phyloP scores from a whole-genome alignment of 2,113 vertebrate species.

The Planiliza haematocheilus region DNA sequence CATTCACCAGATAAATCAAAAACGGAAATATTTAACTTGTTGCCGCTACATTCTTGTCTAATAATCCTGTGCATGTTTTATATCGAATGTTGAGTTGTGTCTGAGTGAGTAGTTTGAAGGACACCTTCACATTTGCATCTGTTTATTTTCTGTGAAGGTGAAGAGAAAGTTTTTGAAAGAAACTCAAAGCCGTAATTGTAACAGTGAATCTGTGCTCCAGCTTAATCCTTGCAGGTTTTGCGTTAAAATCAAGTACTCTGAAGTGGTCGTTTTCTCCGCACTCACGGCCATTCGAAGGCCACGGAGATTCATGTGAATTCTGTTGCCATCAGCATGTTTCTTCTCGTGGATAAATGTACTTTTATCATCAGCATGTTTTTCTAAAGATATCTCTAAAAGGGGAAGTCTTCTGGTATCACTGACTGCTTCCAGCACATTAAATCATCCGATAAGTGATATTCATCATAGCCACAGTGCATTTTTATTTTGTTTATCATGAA shows the following conservation, averaged over 20 bases:
- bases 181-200: no score
- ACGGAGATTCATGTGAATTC: slow-evolving; percentile 10
- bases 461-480: slow-evolving; percentile 13
- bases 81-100: no score
- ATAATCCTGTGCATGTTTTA: no score
- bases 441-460: slow-evolving; percentile 33
- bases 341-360: slow-evolving; percentile 17
- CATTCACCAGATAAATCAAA: no score
- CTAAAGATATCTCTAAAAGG: neutral
- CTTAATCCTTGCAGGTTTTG: no score
- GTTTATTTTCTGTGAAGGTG: neutral
- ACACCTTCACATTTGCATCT: no score
- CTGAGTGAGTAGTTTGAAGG: no score
- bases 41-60: no score
- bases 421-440: slow-evolving; percentile 3
- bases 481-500: neutral
- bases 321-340: slow-evolving; percentile 43
- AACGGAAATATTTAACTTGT: no score
- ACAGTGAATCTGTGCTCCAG: no score
- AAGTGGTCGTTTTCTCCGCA: neutral
- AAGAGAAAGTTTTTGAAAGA: neutral
- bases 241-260: neutral
- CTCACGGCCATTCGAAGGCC: slow-evolving; percentile 15
- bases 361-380: slow-evolving; percentile 43
- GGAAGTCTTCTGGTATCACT: slow-evolving; percentile 27